Base-by-base conservation (phyloP, 2,797 vertebrate genomes). In the Poeciliopsis gracilis region DNA sequence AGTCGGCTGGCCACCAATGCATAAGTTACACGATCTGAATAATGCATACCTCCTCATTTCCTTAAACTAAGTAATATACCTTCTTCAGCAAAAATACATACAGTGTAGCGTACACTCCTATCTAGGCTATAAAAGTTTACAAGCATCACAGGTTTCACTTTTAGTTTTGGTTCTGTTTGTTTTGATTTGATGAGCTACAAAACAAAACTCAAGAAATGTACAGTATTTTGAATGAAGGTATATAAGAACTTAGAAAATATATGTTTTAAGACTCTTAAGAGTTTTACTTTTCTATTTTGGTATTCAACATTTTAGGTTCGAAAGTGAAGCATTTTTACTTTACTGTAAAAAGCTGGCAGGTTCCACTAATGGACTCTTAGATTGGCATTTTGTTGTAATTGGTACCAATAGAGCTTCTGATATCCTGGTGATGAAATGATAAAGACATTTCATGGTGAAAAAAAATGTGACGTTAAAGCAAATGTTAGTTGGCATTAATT, bases 121-220 rank as follows among this genome's bases (percentile, higher is more conserved):
- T 61, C 53, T 61, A 16, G 38, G 38, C 28, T 45, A 45, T 59
- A 28, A 75, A 75, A 3, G 16, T 45, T 30, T 75, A 63, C 55
- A 46, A 75, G 73, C n/a, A 46, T 61, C 28, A n/a, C 25, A 59
- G 55, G 55, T 75, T 75, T 75, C n/a, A 33, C 57, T 75, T 75
- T 70, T 70, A 41, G 25, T 75, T 75, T 46, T 69, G 72, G 23
- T 74, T 74, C 25, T 2, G 12, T 43, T 57, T 45, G 36, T 18
- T 61, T 61, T 30, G 15, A 38, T 8, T 55, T 25, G 25, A 16
- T 6, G 2, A 53, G 43, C 5, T 46, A 16, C 46, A 70, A 45
- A 66, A 20, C 1, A 4, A 63, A 36, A 36, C 1, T 20, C 18
- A 11, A 67, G 55, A n/a, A 57, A 57, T 30, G 5, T 61, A 16